These are phyloP conservation scores for Symphodus melops DNA, from an alignment of 2,113 vertebrate genomes.

Conservation along the genomic window DNA sequence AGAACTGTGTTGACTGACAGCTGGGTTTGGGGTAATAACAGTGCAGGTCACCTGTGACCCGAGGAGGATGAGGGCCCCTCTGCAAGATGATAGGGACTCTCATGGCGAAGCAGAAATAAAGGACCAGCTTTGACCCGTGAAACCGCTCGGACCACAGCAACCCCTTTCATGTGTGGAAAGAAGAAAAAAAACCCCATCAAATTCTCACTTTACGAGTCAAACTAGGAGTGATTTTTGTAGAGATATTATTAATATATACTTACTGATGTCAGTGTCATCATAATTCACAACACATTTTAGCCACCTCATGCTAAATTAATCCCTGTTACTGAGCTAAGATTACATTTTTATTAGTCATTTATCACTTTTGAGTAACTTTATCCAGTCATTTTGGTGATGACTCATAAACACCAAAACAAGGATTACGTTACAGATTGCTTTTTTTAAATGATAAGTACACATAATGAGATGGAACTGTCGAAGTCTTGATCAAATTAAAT, in stretches of 20 bases:
- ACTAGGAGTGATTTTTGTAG: neutral
- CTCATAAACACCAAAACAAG: conserved; percentile 23
- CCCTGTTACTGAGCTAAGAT: conserved; percentile 20
- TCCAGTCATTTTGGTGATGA: conserved; percentile 24
- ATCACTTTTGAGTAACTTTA: conserved; percentile 26
- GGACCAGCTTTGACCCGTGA: neutral
- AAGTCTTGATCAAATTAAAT: neutral
- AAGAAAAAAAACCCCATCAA: too few relatives aligned
- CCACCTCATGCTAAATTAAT: conserved; percentile 4
- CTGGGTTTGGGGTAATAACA: conserved; percentile 58
- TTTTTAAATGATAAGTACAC: conserved; percentile 1
- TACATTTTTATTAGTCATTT: conserved; percentile 36
- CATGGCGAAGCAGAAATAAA: conserved; percentile 11
- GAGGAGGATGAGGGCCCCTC: conserved; percentile 22
- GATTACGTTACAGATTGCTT: neutral
- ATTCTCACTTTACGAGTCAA: neutral
- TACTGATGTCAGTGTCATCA: neutral
- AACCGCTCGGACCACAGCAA: neutral
- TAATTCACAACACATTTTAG: neutral
- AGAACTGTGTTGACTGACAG: conserved; percentile 63
- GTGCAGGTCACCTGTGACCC: conserved; percentile 40
- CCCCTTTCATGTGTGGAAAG: too few relatives aligned
- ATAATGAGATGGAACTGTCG: neutral
- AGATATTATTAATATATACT: neutral
- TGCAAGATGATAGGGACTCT: conserved; percentile 38